Evolutionary conservation across 2,113 vertebrate species (phyloP).

Genomic region (Cromileptes altivelis): DNA sequence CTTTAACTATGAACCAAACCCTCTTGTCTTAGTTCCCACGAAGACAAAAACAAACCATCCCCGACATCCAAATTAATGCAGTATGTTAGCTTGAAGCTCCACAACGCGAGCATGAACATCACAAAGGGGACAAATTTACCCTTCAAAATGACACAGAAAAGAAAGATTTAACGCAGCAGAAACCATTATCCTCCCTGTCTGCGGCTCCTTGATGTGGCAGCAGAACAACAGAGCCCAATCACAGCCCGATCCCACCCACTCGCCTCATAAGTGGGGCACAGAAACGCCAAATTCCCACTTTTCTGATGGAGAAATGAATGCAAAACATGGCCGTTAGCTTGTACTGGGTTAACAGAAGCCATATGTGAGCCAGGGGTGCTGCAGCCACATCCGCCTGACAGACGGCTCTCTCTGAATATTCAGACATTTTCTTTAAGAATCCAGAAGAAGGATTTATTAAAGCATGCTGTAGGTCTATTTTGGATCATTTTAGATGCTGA

Average conservation of each 20-base stretch:
- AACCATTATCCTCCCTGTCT: neutral
- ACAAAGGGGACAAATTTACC: neutral
- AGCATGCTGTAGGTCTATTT: neutral
- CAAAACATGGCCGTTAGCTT: slow-evolving; percentile 9
- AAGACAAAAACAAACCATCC: neutral
- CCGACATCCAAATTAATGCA: neutral
- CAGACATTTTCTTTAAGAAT: neutral
- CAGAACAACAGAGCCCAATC: slow-evolving; percentile 29
- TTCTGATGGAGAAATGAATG: neutral
- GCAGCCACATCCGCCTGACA: slow-evolving; percentile 44
- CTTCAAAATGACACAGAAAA: neutral
- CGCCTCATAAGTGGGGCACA: neutral
- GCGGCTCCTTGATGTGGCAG: slow-evolving; percentile 10
- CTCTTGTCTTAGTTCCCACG: neutral
- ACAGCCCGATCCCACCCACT: slow-evolving; percentile 5
- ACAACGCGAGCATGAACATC: neutral
- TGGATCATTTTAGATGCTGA: neutral
- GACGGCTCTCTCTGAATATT: neutral
- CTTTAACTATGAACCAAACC: neutral
- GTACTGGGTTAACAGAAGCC: slow-evolving; percentile 38
- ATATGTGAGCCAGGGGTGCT: slow-evolving; percentile 40
- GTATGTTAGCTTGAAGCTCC: neutral
- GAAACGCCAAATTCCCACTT: neutral
- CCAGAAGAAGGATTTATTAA: slow-evolving; percentile 14
- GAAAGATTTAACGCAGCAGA: neutral